Evolutionary conservation across 2,113 vertebrate genomes (phyloP).

Genomic region (Motacilla tschutschensis): DNA sequence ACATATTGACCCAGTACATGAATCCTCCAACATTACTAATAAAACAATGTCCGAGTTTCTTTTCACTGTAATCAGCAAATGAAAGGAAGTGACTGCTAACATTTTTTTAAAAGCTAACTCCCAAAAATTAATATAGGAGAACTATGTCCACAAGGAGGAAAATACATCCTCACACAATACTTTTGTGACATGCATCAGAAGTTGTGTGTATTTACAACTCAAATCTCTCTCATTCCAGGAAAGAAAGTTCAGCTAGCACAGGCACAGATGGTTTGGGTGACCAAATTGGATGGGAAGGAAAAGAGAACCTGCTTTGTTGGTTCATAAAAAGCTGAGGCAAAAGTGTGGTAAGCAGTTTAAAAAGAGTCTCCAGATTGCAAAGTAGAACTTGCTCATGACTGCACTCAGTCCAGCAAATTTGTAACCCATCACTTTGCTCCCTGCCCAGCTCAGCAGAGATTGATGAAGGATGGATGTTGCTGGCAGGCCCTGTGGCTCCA

Average conservation of each 20-base stretch:
- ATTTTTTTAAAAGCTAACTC: background rate
- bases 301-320: background rate
- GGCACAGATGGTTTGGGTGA: background rate
- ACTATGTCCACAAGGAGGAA: background rate
- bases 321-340: background rate
- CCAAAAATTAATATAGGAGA: background rate
- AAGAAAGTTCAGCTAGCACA: background rate
- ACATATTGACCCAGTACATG: background rate
- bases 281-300: background rate
- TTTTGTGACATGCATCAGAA: background rate
- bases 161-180: background rate
- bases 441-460: background rate
- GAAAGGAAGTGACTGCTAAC: background rate
- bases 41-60: background rate
- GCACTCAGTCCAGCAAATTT: background rate
- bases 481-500: background rate
- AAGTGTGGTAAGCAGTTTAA: background rate
- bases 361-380: background rate
- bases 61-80: background rate
- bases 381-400: background rate
- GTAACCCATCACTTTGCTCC: background rate
- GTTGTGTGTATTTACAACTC: background rate
- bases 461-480: background rate
- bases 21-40: background rate
- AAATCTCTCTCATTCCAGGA: background rate